Evolutionary conservation across 1,140 invertebrate species (phyloP).

Genomic region (Drosophila lowei): DNA sequence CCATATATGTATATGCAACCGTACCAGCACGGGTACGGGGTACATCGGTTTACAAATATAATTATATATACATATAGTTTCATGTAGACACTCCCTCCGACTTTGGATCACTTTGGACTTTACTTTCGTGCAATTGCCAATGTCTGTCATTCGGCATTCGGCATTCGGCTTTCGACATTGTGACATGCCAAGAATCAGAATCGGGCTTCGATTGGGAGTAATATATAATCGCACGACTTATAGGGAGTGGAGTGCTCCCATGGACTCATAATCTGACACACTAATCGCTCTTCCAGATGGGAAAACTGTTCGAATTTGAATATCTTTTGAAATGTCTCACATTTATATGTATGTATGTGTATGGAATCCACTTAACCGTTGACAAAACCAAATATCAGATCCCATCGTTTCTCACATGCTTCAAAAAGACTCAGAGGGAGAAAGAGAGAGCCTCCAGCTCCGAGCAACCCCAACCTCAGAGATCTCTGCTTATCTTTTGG

Average conservation of each 20-base stretch:
- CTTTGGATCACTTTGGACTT: slow-evolving; percentile 31
- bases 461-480: background rate
- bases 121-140: slow-evolving; percentile 38
- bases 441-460: no score
- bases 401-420: slow-evolving; percentile 46
- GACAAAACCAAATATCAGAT: slow-evolving; percentile 26
- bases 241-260: slow-evolving; percentile 9
- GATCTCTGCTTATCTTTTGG: slow-evolving; percentile 35
- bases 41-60: slow-evolving; percentile 3
- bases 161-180: slow-evolving; percentile 49
- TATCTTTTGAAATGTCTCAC: slow-evolving; percentile 35
- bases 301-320: slow-evolving; percentile 30
- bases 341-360: background rate
- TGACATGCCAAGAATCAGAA: slow-evolving; percentile 46
- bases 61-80: slow-evolving; percentile 3
- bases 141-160: slow-evolving; percentile 61
- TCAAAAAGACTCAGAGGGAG: slow-evolving; percentile 15
- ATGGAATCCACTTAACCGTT: slow-evolving; percentile 20
- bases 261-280: slow-evolving; percentile 33
- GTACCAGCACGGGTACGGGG: background rate
- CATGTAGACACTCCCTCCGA: slow-evolving; percentile 58
- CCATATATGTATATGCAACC: slow-evolving; percentile 36
- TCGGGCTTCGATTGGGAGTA: slow-evolving; percentile 33
- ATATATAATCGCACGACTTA: background rate
- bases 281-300: slow-evolving; percentile 24